phyloP scores from a whole-genome alignment of 2,888 invertebrate species.

The Mesoligia furuncula region DNA sequence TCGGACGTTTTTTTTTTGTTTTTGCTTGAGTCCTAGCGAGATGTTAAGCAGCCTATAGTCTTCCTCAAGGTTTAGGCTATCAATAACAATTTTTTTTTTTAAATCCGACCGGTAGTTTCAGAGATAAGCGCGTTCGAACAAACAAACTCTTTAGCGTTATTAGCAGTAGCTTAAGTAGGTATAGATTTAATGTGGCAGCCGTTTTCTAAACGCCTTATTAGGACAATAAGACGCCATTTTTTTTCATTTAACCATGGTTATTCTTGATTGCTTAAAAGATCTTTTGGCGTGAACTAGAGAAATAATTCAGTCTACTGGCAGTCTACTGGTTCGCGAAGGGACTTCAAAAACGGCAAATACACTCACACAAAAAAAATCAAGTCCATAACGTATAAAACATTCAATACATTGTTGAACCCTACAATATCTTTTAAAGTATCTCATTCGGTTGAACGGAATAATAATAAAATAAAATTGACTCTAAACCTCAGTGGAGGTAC shows the following conservation, averaged over 20 bases:
- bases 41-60: too few species aligned
- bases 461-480: constrained; percentile 57
- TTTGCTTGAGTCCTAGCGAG: too few species aligned
- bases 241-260: not conserved
- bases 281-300: not conserved
- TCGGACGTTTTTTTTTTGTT: too few species aligned
- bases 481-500: constrained; percentile 35
- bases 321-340: not conserved
- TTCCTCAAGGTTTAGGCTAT: too few species aligned
- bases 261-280: not conserved
- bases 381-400: not conserved
- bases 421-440: constrained; percentile 44
- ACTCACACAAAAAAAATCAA: not conserved
- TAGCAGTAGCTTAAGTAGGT: too few species aligned
- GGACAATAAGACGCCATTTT: not conserved
- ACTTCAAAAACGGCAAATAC: not conserved
- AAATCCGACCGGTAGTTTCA: too few species aligned
- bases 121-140: too few species aligned
- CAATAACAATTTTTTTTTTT: too few species aligned
- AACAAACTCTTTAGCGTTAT: too few species aligned
- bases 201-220: not conserved
- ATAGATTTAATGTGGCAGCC: not conserved
- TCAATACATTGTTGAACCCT: constrained; percentile 27
- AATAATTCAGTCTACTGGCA: not conserved
- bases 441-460: constrained; percentile 39